These are phyloP conservation scores for Channa striata DNA, from an alignment of 2,797 vertebrate species.

Conservation along the genomic window DNA sequence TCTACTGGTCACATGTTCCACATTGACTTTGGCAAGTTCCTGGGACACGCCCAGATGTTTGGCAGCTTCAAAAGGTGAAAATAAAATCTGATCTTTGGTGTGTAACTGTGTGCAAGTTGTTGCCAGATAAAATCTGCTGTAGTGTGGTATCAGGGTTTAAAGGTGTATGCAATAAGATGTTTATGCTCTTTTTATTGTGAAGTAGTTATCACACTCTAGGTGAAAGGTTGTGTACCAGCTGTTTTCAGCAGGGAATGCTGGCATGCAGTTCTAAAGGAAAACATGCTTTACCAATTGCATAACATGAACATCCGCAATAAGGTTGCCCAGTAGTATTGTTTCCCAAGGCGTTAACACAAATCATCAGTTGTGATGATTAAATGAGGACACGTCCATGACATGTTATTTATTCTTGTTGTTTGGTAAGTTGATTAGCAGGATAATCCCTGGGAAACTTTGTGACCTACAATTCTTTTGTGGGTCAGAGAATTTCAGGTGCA, in stretches of 20 bases:
- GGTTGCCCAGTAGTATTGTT: not conserved
- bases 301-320: not conserved
- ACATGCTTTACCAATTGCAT: no score
- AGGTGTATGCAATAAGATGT: constrained; percentile 6
- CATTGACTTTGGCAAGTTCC: constrained; percentile 98
- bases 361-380: not conserved
- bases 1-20: constrained; percentile 99
- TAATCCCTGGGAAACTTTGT: not conserved
- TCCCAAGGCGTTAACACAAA: no score
- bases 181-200: constrained; percentile 6
- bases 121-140: constrained; percentile 2
- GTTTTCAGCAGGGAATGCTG: not conserved
- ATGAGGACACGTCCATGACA: not conserved
- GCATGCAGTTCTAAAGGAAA: no score
- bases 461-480: not conserved
- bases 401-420: not conserved
- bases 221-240: not conserved
- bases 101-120: not conserved
- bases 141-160: constrained; percentile 2
- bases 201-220: not conserved
- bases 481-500: not conserved
- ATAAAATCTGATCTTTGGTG: not conserved
- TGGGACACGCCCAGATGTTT: constrained; percentile 98
- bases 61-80: constrained; percentile 96
- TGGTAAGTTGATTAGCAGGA: not conserved